Evolutionary conservation across 2,113 vertebrate genomes (phyloP).

Genomic region (Phainopepla nitens): DNA sequence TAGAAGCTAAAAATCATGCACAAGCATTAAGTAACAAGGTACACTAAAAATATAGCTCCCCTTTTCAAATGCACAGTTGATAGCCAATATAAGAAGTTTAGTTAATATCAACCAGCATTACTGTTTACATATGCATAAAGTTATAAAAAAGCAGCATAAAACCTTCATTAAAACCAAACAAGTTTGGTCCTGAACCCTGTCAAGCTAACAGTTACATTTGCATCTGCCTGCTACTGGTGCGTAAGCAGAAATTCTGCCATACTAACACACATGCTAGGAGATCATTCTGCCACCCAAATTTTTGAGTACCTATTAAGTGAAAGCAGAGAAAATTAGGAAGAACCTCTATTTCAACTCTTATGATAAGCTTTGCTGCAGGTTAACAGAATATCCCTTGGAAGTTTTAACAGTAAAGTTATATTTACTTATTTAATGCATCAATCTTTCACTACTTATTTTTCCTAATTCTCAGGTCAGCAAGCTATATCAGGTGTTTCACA

Average conservation of each 20-base stretch:
- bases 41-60: not conserved
- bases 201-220: not conserved
- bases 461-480: not conserved
- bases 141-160: not conserved
- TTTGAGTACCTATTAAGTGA: not conserved
- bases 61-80: not conserved
- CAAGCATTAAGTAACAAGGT: not conserved
- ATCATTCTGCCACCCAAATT: not conserved
- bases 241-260: not conserved
- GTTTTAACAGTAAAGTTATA: not conserved
- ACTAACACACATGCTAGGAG: not conserved
- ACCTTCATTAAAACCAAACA: not conserved
- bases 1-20: not conserved
- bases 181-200: not conserved
- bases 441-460: not conserved
- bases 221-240: not conserved
- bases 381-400: not conserved
- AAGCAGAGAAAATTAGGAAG: not conserved
- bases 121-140: not conserved
- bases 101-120: not conserved
- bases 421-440: not conserved
- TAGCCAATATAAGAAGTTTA: not conserved
- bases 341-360: not conserved
- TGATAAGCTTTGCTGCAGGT: not conserved
- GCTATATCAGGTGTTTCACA: not conserved